These are phyloP conservation scores for Paraescarpia echinospica DNA, from an alignment of 1,140 invertebrate species.

Conservation along the genomic window DNA sequence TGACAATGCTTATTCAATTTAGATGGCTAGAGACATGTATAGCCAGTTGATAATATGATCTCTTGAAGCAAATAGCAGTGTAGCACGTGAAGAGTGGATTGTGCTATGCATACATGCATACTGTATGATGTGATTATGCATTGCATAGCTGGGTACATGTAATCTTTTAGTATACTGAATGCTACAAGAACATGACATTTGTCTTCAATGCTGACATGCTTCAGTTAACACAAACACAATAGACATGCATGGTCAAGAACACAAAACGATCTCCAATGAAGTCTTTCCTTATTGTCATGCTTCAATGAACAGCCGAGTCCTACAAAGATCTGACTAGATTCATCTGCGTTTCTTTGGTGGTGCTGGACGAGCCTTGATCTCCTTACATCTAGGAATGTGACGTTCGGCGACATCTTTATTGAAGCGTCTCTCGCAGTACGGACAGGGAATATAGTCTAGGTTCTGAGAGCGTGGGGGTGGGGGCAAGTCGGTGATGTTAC, in stretches of 20 bases:
- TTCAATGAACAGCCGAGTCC: background rate
- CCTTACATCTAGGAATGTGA: slow-evolving; percentile 89
- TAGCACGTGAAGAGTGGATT: background rate
- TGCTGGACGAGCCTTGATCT: slow-evolving; percentile 69
- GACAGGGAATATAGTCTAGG: slow-evolving; percentile 68
- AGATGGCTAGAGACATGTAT: background rate
- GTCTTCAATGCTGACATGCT: too few relatives aligned
- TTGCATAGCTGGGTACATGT: background rate
- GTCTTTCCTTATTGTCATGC: background rate
- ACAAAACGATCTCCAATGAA: background rate
- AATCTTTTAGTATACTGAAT: background rate
- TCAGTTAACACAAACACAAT: too few relatives aligned
- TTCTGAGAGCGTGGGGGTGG: slow-evolving; percentile 77
- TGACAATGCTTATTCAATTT: background rate
- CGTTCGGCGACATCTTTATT: slow-evolving; percentile 84
- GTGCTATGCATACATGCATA: background rate
- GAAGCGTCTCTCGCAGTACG: slow-evolving; percentile 79
- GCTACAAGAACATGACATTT: too few relatives aligned
- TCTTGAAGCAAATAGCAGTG: background rate
- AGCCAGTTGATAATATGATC: background rate
- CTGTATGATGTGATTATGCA: background rate
- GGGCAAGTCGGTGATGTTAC: slow-evolving; percentile 81
- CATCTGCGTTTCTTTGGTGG: background rate
- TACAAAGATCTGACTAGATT: background rate
- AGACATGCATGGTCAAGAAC: background rate